Base-by-base conservation (phyloP, 2,797 vertebrate species). In the Ispidina picta region DNA sequence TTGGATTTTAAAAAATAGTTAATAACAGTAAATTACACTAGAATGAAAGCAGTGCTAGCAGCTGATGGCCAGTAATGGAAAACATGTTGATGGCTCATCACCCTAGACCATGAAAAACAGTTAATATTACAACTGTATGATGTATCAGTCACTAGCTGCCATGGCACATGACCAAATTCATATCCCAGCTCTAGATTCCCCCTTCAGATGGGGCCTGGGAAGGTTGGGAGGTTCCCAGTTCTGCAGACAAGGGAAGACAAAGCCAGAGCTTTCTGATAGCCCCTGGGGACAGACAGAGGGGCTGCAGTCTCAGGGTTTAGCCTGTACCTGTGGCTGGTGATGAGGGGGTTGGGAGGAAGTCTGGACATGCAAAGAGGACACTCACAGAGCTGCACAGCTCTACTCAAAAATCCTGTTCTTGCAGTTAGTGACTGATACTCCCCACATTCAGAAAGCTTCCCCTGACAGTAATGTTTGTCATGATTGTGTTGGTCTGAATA, bases 341-440 rank as follows among this genome's bases (percentile, higher is more conserved):
- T 46, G 18, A 65, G 18, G 20, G 31, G 19, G 39, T 77, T 10
- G 69, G 22, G 51, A 83, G 28, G 52, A 59, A 54, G 60, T 66
- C 21, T 66, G 33, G 29, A 90, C 86, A 79, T 44, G 68, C 12
- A 76, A 75, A 73, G 29, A 75, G 12, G 48, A 56, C 33, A 70
- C 37, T 51, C 56, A 51, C 39, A 70, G 29, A 64, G 65, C 33
- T 21, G 63, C 39, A 66, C 2, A 7, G 48, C 22, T 94, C 41
- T 71, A 54, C 55, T 15, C 75, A 43, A 84, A 91, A 86, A 77
- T 13, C 73, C 48, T 48, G 22, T 39, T 83, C 54, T 86, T 79
- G 29, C 69, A 85, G 70, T 76, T 94, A 91, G 91, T 75, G 77
- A 94, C 65, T 55, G 63, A 62, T 86, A 56, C 75, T 43, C n/a